phyloP scores from a whole-genome alignment of 2,113 vertebrate species.

The Poecile atricapillus region DNA sequence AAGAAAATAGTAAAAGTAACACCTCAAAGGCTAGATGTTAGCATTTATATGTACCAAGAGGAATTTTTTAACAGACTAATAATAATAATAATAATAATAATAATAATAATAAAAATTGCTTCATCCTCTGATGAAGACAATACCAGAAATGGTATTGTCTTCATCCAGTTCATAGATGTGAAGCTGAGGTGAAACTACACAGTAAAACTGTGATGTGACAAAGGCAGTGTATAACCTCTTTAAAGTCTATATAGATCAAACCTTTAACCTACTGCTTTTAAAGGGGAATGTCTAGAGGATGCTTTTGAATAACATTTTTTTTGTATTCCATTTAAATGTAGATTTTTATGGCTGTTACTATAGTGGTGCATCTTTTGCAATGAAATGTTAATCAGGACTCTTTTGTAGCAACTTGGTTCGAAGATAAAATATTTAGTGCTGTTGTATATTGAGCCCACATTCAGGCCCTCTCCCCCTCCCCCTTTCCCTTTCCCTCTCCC shows the following conservation, averaged over 20 bases:
- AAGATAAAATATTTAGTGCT: constrained; percentile 57
- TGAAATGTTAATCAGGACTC: constrained; percentile 57
- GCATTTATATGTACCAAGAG: not conserved
- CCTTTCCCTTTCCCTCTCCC: not conserved
- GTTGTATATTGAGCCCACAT: constrained; percentile 7
- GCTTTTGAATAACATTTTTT: constrained; percentile 46
- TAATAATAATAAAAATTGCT: not conserved
- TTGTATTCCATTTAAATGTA: constrained; percentile 63
- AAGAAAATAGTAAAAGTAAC: not conserved
- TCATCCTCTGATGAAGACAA: not conserved
- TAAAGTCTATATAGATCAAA: constrained; percentile 57
- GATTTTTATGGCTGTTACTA: constrained; percentile 57
- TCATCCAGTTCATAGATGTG: constrained; percentile 6
- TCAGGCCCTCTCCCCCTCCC: not conserved
- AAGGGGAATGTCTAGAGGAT: constrained; percentile 31
- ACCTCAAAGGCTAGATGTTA: not conserved
- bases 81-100: not conserved
- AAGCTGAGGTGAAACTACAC: constrained; percentile 37
- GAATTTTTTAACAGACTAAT: constrained; percentile 4
- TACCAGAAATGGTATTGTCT: not conserved
- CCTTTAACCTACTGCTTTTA: constrained; percentile 44
- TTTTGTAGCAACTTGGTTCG: constrained; percentile 38
- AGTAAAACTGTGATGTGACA: constrained; percentile 26
- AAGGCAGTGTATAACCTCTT: constrained; percentile 37
- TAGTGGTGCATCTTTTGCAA: constrained; percentile 39